Evolutionary conservation across 2,113 vertebrate species (phyloP), one percentile per base, ranked within the genome.

Genomic region (Paramormyrops kingsleyae): DNA sequence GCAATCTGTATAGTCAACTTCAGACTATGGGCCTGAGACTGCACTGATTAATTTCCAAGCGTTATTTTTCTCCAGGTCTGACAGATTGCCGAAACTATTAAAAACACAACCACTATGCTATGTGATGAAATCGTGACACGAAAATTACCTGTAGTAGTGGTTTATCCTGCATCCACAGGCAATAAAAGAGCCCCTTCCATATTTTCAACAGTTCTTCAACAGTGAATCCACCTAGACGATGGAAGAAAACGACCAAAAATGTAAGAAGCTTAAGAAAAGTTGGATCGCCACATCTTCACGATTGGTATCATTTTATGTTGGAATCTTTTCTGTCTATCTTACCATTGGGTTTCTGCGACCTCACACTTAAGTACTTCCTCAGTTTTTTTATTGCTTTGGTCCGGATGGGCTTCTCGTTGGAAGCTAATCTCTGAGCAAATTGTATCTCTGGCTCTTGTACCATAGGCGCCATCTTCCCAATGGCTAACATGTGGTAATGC

Each of bases 131-230:
- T 50, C 47, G 46, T 85, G 83, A 46, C 27, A 8, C 8, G 2
- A 47, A 53, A 89, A 21, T 19, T 92, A 98, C 98, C 97, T 99
- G 98, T 0, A 98, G 94, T n/a, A 96, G 94, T 0, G 96, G 97
- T 88, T 97, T 97, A 89, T 98, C 97, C 94, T 98, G 98, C 96
- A 99, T 97, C 98, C 98, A 98, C 95, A 99, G 92, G 80, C 98
- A 99, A 59, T 98, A 97, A 93, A 99, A 99, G 0, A 99, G 96
- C 1, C 98, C 98, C 77, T 98, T 99, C 98, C 98, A 99, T 89
- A 99, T 96, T 92, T 97, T 99, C 0, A 99, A 95, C 62, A 99
- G 93, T 77, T 99, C 98, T 3, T 97, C 97, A 85, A 93, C 92
- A 2, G 93, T 97, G 92, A 99, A 98, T 17, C 96, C 97, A 92